Evolutionary conservation across 1,140 invertebrate genomes (phyloP).

Genomic region (Drosophila funebris): DNA sequence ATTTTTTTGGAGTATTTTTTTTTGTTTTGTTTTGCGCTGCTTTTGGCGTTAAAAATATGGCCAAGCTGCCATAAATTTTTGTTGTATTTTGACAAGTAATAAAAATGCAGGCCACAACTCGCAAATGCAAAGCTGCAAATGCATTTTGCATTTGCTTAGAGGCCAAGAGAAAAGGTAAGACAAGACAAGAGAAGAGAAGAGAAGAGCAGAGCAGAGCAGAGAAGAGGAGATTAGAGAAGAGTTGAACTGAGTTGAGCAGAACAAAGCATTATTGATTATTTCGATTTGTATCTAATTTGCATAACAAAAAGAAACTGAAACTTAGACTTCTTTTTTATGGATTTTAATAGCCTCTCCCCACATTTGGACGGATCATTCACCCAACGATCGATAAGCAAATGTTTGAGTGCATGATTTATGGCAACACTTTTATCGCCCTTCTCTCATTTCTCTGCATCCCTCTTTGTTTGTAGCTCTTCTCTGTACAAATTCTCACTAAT

Average conservation of each 20-base stretch:
- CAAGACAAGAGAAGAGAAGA: conserved; percentile 8
- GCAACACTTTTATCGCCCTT: conserved; percentile 3
- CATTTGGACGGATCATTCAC: conserved; percentile 27
- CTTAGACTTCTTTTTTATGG: conserved; percentile 23
- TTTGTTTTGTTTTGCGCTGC: conserved; percentile 28
- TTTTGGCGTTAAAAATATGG: conserved; percentile 78
- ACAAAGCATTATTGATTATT: not conserved
- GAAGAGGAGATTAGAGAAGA: conserved; percentile 9
- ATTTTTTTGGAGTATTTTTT: conserved; percentile 7
- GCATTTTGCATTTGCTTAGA: conserved; percentile 59
- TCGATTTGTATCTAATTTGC: conserved; percentile 69
- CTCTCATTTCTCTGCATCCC: not conserved
- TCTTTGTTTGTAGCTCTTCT: conserved; percentile 7
- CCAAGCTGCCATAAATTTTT: conserved; percentile 74
- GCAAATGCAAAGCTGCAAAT: conserved; percentile 52
- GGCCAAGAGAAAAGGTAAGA: conserved; percentile 29
- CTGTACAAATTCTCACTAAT: conserved; percentile 21
- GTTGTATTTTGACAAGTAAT: conserved; percentile 77
- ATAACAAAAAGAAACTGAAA: conserved; percentile 54
- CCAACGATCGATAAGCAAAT: conserved; percentile 6
- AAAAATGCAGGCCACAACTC: conserved; percentile 71
- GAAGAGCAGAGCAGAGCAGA: not conserved
- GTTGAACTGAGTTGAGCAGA: conserved; percentile 4
- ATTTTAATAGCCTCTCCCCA: conserved; percentile 37
- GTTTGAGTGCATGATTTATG: conserved; percentile 56